Base-by-base conservation (phyloP, 2,888 invertebrate genomes). In the Mesorhabditis spiculigera region DNA sequence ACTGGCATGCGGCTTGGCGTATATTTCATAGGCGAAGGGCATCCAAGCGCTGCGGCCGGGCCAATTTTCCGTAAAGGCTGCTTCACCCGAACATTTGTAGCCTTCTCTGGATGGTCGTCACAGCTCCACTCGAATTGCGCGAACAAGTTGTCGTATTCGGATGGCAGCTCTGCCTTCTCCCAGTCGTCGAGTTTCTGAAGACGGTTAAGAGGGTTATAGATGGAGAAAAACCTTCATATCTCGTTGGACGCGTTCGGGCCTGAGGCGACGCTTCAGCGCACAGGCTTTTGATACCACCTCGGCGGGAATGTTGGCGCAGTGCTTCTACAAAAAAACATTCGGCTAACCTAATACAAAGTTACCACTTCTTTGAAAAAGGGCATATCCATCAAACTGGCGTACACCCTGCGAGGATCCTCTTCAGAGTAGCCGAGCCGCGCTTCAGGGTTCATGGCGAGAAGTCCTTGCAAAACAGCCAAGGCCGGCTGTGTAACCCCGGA, bases 121-220 rank as follows among this genome's bases (percentile, higher is more conserved):
- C 58, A 50, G n/a, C 58, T 50, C 58, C 58, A 50, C n/a, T 50
- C 58, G 58, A 50, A 50, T 13, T 50, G 10, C 58, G 58, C 58
- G n/a, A 50, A 50, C 8, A 50, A n/a, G 58, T 50, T n/a, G n/a
- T 50, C n/a, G 10, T n/a, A 50, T n/a, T 50, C 10, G 10, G n/a
- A 10, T n/a, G 58, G 58, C 58, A 50, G n/a, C 58, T 10, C n/a
- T 50, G 8, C 58, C n/a, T 50, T 50, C 58, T 50, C n/a, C 58
- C 58, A 50, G 58, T 50, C 58, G 58, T 10, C 8, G 10, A 50
- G n/a, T n/a, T 50, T 50, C 58, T 50, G n/a, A 50, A 50, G 28
- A 28, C 28, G 28, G 28, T 28, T 28, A 28, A 28, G 28, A 28
- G 28, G 28, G 28, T 28, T 28, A 28, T 28, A 28, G 28, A 28